These are phyloP conservation scores for Pseudomyrmex pallidus DNA, from an alignment of 1,140 invertebrate species.

Conservation along the genomic window DNA sequence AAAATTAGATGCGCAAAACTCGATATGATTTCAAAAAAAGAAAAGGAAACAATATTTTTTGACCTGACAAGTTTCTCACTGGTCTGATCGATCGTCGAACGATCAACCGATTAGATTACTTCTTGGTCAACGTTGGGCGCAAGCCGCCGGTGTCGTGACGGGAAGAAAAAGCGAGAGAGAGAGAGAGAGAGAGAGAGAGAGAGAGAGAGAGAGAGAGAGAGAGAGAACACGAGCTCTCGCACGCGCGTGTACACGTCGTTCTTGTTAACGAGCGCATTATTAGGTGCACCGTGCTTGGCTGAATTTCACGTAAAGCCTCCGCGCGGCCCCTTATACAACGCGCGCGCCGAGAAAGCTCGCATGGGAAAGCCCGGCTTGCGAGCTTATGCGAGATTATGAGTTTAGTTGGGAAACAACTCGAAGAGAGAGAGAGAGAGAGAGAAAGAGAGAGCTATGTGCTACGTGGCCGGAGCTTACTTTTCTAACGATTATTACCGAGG, in stretches of 20 bases:
- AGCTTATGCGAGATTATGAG: conserved; percentile 84
- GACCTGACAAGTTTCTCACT: not conserved
- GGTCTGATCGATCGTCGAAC: conserved; percentile 26
- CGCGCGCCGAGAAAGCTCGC: conserved; percentile 75
- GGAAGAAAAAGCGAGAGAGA: not conserved
- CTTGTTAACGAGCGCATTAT: conserved; percentile 78
- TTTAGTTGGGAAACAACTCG: conserved; percentile 82
- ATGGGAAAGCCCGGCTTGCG: conserved; percentile 84
- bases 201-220: conserved; percentile 15
- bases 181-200: conserved; percentile 10
- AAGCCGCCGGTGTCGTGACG: conserved; percentile 33
- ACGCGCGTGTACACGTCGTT: conserved; percentile 55
- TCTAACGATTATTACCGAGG: conserved; percentile 79
- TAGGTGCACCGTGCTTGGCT: conserved; percentile 75
- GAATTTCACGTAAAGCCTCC: conserved; percentile 78
- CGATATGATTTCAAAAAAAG: not conserved
- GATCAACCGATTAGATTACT: conserved; percentile 38
- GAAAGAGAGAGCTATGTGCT: conserved; percentile 57
- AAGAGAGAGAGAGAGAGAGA: not conserved
- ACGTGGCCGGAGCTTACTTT: conserved; percentile 74
- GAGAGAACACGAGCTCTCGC: conserved; percentile 31
- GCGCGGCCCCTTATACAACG: conserved; percentile 68
- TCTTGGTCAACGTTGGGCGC: conserved; percentile 8
- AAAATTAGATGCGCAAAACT: not conserved
- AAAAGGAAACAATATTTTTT: conserved; percentile 3